Base-by-base conservation (phyloP, 1,140 invertebrate species). In the Cotesia vestalis region DNA sequence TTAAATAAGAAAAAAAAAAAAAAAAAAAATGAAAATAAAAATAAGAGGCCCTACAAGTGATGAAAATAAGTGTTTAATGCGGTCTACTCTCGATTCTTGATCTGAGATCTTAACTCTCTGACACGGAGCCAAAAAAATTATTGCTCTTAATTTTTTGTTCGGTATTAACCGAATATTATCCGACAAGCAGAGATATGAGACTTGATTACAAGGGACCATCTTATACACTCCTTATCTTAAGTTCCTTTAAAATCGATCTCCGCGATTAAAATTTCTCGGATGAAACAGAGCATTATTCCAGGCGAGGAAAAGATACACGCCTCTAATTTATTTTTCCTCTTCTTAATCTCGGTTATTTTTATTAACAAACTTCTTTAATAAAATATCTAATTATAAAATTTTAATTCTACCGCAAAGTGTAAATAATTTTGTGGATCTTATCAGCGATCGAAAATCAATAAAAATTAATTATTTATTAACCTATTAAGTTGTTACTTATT, bases 221-320 rank as follows among this genome's bases (percentile, higher is more conserved):
- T 59, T 8, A 27, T 27, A 27, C 27, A 27, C 27, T 27, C 27
- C 57, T 59, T 59, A 59, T 59, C 57, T 59, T 20, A 9, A 17
- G 4, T 20, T 20, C 57, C 27, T 59, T 59, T 20, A 20, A 27
- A 17, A 59, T 59, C 14, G 40, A 59, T 59, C 57, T 59, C 57
- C 57, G 57, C 40, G 40, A 46, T 46, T 46, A 9, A 9, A 46
- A 8, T 46, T 46, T 46, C 40, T 8, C 66, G 66, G 57, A 68
- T 68, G 52, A 68, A 68, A 53, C 27, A 68, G 64, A 52, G 64
- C 64, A 51, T 46, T 36, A 68, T 68, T 68, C 38, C 55, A 68
- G 51, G 66, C 57, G 53, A 55, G 11, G 66, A 68, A 66, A 53
- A 40, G 64, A 52, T 66, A 8, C 36, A 68, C 66, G 66, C 66